Evolutionary conservation across 2,797 vertebrate genomes (phyloP), one percentile per base, ranked within the genome.

Genomic region (Onychomys arenicola): DNA sequence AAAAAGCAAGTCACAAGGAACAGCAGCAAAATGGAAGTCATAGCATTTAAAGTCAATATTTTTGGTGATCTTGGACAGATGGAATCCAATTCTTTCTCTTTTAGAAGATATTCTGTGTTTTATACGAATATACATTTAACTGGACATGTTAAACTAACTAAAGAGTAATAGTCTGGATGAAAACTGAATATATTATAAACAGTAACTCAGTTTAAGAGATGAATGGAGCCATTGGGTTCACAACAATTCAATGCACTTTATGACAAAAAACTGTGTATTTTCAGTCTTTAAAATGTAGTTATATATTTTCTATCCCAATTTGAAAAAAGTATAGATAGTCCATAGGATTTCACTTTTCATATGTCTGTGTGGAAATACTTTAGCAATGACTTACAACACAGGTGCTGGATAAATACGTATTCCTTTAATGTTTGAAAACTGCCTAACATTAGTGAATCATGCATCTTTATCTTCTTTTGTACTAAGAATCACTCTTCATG

Each of bases 1-100:
- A 65, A 96, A 97, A 96, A 93, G 69, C 77, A 96, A 97, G n/a
- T 96, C 88, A 95, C 4, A 16, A 96, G 78, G 78, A 94, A 94
- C 77, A 97, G 57, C 37, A 93, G 71, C 34, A 96, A 97, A 95
- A 96, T 63, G 93, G 86, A 77, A 97, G 83, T 89, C 82, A 65
- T 71, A 83, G 89, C 92, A 93, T 93, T 96, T 86, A 95, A 94
- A 93, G 82, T 96, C 71, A 95, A 49, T 75, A 65, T 90, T 93
- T 94, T 89, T 43, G 25, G n/a, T 93, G 84, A 59, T 86, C 80
- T 96, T n/a, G 65, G 16, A 87, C 76, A 97, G 49, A 95, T 92
- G 69, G 57, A 90, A 80, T 7, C 80, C 25, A 96, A 78, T 29
- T 9, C 6, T 90, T 75, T 63, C 27, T 55, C 11, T 52, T 46